Evolutionary conservation across 2,113 vertebrate species (phyloP).

Genomic region (Struthio camelus): DNA sequence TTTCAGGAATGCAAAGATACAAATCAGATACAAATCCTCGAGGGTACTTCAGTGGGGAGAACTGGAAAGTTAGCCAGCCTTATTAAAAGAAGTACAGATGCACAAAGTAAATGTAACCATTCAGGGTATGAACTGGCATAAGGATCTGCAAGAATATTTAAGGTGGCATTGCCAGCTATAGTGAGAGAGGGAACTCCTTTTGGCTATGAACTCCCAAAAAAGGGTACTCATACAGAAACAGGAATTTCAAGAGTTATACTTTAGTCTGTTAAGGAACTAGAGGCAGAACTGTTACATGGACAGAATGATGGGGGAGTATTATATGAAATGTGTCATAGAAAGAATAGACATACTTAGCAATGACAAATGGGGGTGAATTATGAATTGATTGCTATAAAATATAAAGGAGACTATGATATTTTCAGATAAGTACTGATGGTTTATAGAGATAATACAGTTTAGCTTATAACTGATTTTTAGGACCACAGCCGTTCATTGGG

Average conservation of each 20-base stretch:
- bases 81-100: background rate
- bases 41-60: background rate
- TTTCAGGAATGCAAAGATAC: background rate
- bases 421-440: constrained; percentile 2
- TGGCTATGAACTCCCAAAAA: background rate
- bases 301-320: background rate
- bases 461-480: constrained; percentile 16
- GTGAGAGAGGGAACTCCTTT: background rate
- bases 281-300: background rate
- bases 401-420: background rate
- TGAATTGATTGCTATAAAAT: constrained; percentile 16
- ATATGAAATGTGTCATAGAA: background rate
- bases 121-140: background rate
- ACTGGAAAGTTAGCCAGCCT: background rate
- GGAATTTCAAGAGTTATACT: background rate
- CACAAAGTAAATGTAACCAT: background rate
- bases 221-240: background rate
- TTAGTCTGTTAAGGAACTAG: background rate
- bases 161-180: background rate
- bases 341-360: background rate
- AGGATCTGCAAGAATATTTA: background rate
- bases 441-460: constrained; percentile 28
- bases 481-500: background rate
- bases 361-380: constrained; percentile 16
- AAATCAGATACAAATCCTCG: background rate